These are phyloP conservation scores for Dallia pectoralis DNA, from an alignment of 2,797 vertebrate species.

Conservation along the genomic window DNA sequence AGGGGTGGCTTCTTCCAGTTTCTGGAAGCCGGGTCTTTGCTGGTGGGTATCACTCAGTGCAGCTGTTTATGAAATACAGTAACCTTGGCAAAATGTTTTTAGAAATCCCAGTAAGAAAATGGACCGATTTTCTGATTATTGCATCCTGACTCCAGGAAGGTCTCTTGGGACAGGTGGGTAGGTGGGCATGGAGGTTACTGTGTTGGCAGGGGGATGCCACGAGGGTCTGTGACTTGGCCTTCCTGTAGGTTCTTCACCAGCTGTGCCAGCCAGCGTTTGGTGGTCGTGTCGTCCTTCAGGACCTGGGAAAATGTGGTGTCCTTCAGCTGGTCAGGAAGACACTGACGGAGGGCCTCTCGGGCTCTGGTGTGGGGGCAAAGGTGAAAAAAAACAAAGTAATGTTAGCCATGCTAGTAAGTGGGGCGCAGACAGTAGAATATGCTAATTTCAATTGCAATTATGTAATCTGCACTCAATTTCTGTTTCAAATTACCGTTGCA, in stretches of 20 bases:
- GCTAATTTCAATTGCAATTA: too few relatives aligned
- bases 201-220: constrained; percentile 91
- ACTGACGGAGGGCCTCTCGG: constrained; percentile 95
- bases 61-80: background rate
- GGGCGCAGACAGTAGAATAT: background rate
- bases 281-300: constrained; percentile 98
- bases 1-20: background rate
- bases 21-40: background rate
- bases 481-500: background rate
- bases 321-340: constrained; percentile 97
- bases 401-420: background rate
- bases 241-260: constrained; percentile 98
- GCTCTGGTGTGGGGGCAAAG: constrained; percentile 80
- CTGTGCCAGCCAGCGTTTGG: constrained; percentile 98
- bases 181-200: constrained; percentile 71
- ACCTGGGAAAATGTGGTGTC: constrained; percentile 97
- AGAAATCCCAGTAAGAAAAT: background rate
- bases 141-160: background rate
- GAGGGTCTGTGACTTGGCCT: constrained; percentile 92
- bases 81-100: background rate
- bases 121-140: background rate
- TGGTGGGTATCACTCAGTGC: constrained; percentile 3
- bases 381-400: constrained; percentile 10
- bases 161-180: constrained; percentile 11
- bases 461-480: too few relatives aligned